These are phyloP conservation scores for Cavia aperea DNA, from an alignment of 2,113 vertebrate species.

Conservation along the genomic window DNA sequence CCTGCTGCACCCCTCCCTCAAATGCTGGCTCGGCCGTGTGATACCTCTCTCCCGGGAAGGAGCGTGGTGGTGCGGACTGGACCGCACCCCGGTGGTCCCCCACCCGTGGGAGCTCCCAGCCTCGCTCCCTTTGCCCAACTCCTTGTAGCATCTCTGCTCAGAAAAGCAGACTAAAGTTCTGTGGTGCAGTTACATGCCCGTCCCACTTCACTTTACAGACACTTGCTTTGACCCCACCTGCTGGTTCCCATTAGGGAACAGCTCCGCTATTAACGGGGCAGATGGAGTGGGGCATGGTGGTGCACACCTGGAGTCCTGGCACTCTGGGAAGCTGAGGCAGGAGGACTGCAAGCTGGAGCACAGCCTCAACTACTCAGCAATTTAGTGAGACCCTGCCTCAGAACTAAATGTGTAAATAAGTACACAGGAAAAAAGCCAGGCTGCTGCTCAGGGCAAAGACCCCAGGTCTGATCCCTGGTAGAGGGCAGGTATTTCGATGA, in stretches of 20 bases:
- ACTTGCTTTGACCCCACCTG: background rate
- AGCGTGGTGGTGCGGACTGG: accelerated
- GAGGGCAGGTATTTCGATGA: background rate
- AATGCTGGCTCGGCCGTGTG: background rate
- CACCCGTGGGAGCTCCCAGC: accelerated
- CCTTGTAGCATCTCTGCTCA: background rate
- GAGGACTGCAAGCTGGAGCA: background rate
- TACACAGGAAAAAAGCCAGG: background rate
- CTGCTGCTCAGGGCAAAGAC: background rate
- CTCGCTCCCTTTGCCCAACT: background rate
- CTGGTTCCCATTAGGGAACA: background rate
- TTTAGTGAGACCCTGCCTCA: background rate
- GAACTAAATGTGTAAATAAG: background rate
- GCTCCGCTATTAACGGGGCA: background rate
- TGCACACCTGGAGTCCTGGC: background rate
- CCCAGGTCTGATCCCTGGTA: background rate
- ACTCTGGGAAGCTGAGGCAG: background rate
- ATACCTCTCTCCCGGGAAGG: background rate
- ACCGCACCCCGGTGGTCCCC: background rate
- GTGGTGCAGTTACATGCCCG: background rate
- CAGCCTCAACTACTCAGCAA: background rate
- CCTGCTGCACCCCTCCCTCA: background rate
- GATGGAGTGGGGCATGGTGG: background rate
- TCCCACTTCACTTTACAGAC: background rate
- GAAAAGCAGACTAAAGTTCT: background rate